Base-by-base conservation (phyloP, 2,888 invertebrate species). In the Stenchaetothrips biformis region DNA sequence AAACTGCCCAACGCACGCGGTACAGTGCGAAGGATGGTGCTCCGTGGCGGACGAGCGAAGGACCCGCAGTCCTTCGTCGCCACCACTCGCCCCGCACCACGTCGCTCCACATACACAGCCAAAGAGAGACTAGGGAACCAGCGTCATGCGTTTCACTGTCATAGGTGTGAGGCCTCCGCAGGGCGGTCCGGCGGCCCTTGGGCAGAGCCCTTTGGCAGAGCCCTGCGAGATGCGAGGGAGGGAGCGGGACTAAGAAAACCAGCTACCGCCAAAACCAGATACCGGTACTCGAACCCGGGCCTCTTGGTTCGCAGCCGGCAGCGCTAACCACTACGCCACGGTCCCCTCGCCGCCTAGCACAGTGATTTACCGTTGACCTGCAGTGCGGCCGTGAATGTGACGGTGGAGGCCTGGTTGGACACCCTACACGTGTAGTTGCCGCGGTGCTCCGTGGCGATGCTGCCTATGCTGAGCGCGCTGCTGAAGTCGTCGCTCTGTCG, bases 351-450 rank as follows among this genome's bases (percentile, higher is more conserved):
- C 7, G 11, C 27, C 62, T 62, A 2, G 79, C 49, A 78, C 37
- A 77, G 18, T 27, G 62, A 37, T 74, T n/a, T 91, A 93, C 93
- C 93, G 90, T 92, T 91, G 81, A 93, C 93, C 86, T 90, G 89
- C 81, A 93, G 86, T 78, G 91, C 89, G 27, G 92, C 91, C 62
- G 90, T 91, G 84, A 90, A 92, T 85, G 91, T 92, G 81, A 92
- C 91, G 83, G 89, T 90, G 48, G 93, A 92, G 82, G 92, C 93
- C 80, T 91, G 90, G 86, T 93, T 93, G 79, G 90, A 89, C 8
- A 92, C 93, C 85, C 90, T 90, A 85, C 93, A 93, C 37, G 92
- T 91, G 85, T 93, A 93, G 84, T 90, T 91, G 27, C 93, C 93
- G 83, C 90, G 91, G 83, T 93, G 93, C 82, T 88, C 88, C 67